Evolutionary conservation across 2,888 invertebrate genomes (phyloP).

Genomic region (Noctua janthina): DNA sequence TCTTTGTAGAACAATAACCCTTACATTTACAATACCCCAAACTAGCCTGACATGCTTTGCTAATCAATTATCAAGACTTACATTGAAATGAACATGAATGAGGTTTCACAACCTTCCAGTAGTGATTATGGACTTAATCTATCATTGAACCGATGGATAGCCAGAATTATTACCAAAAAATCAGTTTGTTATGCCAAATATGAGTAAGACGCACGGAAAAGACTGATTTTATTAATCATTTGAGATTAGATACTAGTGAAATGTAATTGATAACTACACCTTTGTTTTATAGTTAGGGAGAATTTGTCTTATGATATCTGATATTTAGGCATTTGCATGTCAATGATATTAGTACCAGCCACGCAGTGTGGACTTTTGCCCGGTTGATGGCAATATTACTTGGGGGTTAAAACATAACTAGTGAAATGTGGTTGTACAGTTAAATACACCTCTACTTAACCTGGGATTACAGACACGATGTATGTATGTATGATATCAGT

Average conservation of each 20-base stretch:
- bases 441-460: not conserved
- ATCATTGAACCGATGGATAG: not conserved
- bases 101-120: not conserved
- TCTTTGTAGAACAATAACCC: not conserved
- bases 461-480: not conserved
- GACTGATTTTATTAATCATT: conserved; percentile 22
- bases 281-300: conserved; percentile 1
- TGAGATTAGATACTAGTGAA: conserved; percentile 39
- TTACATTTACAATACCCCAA: too few relatives aligned
- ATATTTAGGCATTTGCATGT: conserved; percentile 1
- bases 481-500: not conserved
- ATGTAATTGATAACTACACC: conserved; percentile 19
- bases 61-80: not conserved
- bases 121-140: not conserved
- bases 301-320: not conserved
- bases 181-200: not conserved
- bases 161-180: not conserved
- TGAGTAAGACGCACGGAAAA: conserved; percentile 15
- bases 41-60: not conserved
- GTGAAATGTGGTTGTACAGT: not conserved
- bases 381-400: not conserved
- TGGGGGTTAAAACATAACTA: not conserved
- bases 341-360: not conserved
- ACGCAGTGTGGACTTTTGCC: not conserved
- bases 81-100: not conserved